Evolutionary conservation across 2,888 invertebrate genomes (phyloP).

Genomic region (Liodrosophila aerea): DNA sequence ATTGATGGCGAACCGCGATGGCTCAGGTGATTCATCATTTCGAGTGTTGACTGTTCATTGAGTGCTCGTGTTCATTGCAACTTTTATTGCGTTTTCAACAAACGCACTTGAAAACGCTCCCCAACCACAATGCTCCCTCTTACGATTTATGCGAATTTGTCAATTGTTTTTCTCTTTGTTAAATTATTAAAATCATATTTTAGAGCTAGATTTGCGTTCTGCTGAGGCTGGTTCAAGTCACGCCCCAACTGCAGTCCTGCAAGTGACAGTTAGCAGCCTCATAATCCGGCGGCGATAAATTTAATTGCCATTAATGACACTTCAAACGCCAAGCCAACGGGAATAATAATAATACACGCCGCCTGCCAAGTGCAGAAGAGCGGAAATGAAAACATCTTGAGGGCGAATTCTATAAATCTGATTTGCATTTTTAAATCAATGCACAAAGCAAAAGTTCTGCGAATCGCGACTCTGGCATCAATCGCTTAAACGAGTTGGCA

Average conservation of each 20-base stretch:
- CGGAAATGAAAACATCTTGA: conserved; percentile 73
- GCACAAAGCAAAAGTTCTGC: conserved; percentile 58
- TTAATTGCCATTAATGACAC: conserved; percentile 74
- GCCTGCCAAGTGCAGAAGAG: conserved; percentile 52
- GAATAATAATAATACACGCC: conserved; percentile 16
- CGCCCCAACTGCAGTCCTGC: conserved; percentile 28
- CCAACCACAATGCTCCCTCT: neutral
- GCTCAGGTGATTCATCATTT: conserved; percentile 81
- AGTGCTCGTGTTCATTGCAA: conserved; percentile 73
- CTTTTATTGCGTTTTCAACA: conserved; percentile 81
- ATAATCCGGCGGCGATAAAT: conserved; percentile 69
- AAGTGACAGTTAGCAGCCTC: conserved; percentile 70
- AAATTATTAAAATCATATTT: neutral
- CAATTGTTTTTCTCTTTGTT: neutral
- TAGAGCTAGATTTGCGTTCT: neutral
- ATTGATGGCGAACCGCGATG: conserved; percentile 56
- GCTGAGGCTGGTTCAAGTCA: neutral
- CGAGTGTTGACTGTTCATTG: conserved; percentile 63
- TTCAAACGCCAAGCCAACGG: conserved; percentile 40
- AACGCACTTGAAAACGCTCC: conserved; percentile 74
- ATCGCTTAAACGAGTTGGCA: conserved; percentile 52
- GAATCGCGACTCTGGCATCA: conserved; percentile 25
- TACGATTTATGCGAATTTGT: neutral
- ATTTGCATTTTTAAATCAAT: conserved; percentile 77
- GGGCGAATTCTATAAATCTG: conserved; percentile 64